Base-by-base conservation (phyloP, 2,797 vertebrate genomes). In the Corythornis leucogaster region DNA sequence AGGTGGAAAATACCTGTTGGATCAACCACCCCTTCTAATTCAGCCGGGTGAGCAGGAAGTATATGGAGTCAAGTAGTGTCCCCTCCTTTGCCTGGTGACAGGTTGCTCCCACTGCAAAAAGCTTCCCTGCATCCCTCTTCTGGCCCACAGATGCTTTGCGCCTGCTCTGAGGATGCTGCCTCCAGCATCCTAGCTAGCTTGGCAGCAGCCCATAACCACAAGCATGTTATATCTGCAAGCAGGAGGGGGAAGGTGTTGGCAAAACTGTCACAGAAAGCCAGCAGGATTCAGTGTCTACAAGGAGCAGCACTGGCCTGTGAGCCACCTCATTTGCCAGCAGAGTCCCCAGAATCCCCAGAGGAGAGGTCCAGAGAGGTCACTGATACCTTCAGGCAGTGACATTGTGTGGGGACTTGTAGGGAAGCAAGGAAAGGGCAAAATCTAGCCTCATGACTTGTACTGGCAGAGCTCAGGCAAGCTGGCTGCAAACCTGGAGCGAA, bases 91-190 rank as follows among this genome's bases (percentile, higher is more conserved):
- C 69, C 77, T 35, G 33, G 38, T 33, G 54, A 77, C 21, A 61
- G 73, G 25, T n/a, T 54, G 20, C 31, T 85, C 54, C 48, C 17
- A 9, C 26, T 85, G 55, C 33, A 57, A 50, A 53, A 15, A 25
- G 17, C 18, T 30, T 67, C 45, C 31, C 45, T 53, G 25, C 45
- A 33, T 59, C 71, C 77, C 85, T 82, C 15, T 43, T 71, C 55
- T 46, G 33, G 43, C 51, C 78, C 31, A 19, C 0, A 2, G 75
- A 21, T 64, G 48, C 35, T 85, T 67, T 0, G 0, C 1, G 4
- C 43, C 55, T 78, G 55, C 51, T 63, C 35, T 19, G 17, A 73
- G 58, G 38, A 48, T 88, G 43, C 82, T 43, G 45, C 21, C 35
- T 80, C 20, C 80, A 53, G 19, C 40, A 71, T 61, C 45, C 50